Evolutionary conservation across 1,140 invertebrate genomes (phyloP).

Genomic region (Zophobas atratus): DNA sequence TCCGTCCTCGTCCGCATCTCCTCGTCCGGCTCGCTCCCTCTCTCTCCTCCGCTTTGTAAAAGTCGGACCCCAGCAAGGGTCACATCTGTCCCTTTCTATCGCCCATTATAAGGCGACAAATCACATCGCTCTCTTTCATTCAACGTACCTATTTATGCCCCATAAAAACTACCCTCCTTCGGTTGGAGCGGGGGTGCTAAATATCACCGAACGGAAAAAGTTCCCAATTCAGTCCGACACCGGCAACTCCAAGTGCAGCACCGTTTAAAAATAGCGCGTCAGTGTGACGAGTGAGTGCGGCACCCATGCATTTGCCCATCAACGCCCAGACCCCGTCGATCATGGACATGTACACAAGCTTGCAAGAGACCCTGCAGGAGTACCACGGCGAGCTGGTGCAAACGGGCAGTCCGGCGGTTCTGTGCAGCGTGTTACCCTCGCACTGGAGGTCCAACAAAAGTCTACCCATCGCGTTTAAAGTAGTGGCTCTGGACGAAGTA

Average conservation of each 20-base stretch:
- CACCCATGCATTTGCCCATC: constrained; percentile 71
- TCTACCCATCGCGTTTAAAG: constrained; percentile 93
- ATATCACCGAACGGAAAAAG: constrained; percentile 55
- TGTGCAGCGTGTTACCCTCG: constrained; percentile 90
- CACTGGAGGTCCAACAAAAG: constrained; percentile 99
- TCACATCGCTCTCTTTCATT: constrained; percentile 63
- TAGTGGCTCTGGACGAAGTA: constrained; percentile 91
- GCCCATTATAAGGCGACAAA: constrained; percentile 65
- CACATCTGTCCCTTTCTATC: constrained; percentile 52
- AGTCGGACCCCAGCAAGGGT: constrained; percentile 55
- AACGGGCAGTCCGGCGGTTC: constrained; percentile 91
- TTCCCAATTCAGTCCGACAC: constrained; percentile 59
- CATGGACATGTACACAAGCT: constrained; percentile 79
- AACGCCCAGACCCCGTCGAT: constrained; percentile 69
- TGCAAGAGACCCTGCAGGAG: constrained; percentile 86
- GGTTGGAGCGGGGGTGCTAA: constrained; percentile 46
- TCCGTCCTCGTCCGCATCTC: constrained; percentile 59
- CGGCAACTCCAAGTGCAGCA: constrained; percentile 52
- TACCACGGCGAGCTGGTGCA: constrained; percentile 91
- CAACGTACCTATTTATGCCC: constrained; percentile 62
- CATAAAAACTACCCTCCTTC: constrained; percentile 69
- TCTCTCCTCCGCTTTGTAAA: constrained; percentile 60
- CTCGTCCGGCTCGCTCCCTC: constrained; percentile 51
- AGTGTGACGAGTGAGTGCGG: constrained; percentile 22
- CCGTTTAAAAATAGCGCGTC: constrained; percentile 40